Evolutionary conservation across 2,797 vertebrate genomes (phyloP).

Genomic region (Cygnus olor): DNA sequence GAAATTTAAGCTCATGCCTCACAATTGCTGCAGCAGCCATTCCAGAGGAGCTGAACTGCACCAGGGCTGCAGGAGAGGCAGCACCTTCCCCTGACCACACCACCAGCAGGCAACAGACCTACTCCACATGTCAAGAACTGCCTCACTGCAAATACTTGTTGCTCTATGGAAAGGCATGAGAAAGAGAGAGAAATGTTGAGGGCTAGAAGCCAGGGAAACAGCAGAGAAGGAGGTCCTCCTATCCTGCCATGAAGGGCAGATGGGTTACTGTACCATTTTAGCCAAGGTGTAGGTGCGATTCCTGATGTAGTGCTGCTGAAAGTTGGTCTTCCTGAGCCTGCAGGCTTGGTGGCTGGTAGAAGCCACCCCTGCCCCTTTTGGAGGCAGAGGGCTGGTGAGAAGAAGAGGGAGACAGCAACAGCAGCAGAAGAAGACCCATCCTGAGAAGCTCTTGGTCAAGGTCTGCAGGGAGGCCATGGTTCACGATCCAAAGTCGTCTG

Average conservation of each 20-base stretch:
- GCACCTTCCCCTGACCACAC: background rate
- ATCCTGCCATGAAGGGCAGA: background rate
- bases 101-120: background rate
- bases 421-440: slow-evolving; percentile 48
- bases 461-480: slow-evolving; percentile 62
- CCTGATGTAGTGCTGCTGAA: slow-evolving; percentile 62
- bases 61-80: background rate
- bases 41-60: background rate
- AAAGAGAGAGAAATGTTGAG: background rate
- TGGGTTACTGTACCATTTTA: slow-evolving; percentile 62
- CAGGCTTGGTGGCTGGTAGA: slow-evolving; percentile 33
- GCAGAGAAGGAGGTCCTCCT: background rate
- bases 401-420: slow-evolving; percentile 65
- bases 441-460: background rate
- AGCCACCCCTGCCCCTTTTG: background rate
- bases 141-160: background rate
- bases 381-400: slow-evolving; percentile 29
- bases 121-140: background rate
- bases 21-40: background rate
- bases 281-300: slow-evolving; percentile 75
- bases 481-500: background rate
- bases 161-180: background rate
- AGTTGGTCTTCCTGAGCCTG: slow-evolving; percentile 49
- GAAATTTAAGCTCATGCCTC: background rate
- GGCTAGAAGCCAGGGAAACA: background rate